Conservation (phyloP, 2,113 vertebrate genomes). For the Scomber japonicus region DNA sequence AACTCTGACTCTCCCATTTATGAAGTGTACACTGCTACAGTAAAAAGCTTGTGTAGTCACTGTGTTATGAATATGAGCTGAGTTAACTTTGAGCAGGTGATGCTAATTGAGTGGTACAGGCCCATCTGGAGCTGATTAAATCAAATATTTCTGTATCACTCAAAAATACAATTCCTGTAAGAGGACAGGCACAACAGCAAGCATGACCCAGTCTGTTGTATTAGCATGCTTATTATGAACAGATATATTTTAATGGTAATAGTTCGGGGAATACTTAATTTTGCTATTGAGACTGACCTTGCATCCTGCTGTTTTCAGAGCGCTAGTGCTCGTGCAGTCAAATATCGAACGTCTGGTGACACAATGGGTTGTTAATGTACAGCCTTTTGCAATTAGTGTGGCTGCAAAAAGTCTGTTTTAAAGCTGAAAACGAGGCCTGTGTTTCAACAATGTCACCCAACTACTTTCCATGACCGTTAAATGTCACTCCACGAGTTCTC, state of each 20-base stretch:
- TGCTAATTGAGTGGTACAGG: constrained; percentile 61
- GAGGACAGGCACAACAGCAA: constrained; percentile 13
- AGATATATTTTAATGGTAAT: constrained; percentile 13
- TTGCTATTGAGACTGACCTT: background rate
- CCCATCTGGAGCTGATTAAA: constrained; percentile 68
- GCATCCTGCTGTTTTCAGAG: background rate
- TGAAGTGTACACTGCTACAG: background rate
- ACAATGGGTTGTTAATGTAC: constrained; percentile 9
- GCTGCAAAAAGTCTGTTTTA: constrained; percentile 31
- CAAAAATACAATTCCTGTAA: constrained; percentile 44
- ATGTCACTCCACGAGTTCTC: constrained; percentile 33
- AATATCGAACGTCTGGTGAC: constrained; percentile 23
- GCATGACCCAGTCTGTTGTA: background rate
- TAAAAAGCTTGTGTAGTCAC: background rate
- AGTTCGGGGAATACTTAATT: constrained; percentile 2
- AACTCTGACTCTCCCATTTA: background rate
- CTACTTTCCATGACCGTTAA: constrained; percentile 36
- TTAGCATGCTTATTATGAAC: constrained; percentile 20
- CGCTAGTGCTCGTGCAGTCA: background rate
- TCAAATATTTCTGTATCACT: constrained; percentile 39
- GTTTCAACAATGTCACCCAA: constrained; percentile 41
- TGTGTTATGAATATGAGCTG: constrained; percentile 41
- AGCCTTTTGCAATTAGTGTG: constrained; percentile 35
- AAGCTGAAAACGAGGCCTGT: constrained; percentile 25
- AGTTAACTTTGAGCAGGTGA: constrained; percentile 64